These are phyloP conservation scores for Apis dorsata DNA, from an alignment of 1,140 invertebrate species.

Conservation along the genomic window DNA sequence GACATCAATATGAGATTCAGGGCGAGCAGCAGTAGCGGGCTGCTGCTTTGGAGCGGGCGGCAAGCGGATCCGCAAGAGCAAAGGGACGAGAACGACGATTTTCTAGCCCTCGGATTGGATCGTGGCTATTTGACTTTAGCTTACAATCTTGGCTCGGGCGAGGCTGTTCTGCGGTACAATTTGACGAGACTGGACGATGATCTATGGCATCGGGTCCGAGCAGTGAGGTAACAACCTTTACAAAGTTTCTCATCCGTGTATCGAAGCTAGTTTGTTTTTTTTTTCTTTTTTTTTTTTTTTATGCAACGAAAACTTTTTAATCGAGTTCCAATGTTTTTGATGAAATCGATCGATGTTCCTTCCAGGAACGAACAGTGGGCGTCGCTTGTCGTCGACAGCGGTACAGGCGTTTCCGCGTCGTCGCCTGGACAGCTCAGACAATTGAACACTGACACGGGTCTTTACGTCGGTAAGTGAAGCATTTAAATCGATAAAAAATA, in stretches of 20 bases:
- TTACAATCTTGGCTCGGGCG: slow-evolving; percentile 89
- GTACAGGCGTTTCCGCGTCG: slow-evolving; percentile 87
- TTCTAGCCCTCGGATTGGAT: slow-evolving; percentile 91
- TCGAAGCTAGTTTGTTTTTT: not conserved
- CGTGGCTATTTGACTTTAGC: slow-evolving; percentile 86
- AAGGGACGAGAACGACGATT: slow-evolving; percentile 85
- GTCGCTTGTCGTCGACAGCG: slow-evolving; percentile 91
- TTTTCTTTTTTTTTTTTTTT: not conserved
- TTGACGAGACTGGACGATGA: slow-evolving; percentile 93
- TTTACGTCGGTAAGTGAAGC: slow-evolving; percentile 89
- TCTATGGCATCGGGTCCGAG: slow-evolving; percentile 93
- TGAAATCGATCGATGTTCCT: slow-evolving; percentile 59
- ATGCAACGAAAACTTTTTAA: slow-evolving; percentile 3
- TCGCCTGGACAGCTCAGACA: slow-evolving; percentile 91
- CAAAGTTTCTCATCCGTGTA: not conserved
- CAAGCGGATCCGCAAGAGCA: slow-evolving; percentile 81
- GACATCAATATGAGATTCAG: slow-evolving; percentile 91
- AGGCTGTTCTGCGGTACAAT: slow-evolving; percentile 91
- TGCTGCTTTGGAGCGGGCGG: slow-evolving; percentile 95
- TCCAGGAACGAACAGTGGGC: slow-evolving; percentile 91
- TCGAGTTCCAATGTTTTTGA: slow-evolving; percentile 23
- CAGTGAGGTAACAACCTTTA: slow-evolving; percentile 86
- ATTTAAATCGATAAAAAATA: not conserved
- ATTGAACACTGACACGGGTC: slow-evolving; percentile 90
- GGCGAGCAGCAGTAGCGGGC: slow-evolving; percentile 84